These are phyloP conservation scores for Leucosticte australis DNA, from an alignment of 2,113 vertebrate genomes.

Conservation along the genomic window DNA sequence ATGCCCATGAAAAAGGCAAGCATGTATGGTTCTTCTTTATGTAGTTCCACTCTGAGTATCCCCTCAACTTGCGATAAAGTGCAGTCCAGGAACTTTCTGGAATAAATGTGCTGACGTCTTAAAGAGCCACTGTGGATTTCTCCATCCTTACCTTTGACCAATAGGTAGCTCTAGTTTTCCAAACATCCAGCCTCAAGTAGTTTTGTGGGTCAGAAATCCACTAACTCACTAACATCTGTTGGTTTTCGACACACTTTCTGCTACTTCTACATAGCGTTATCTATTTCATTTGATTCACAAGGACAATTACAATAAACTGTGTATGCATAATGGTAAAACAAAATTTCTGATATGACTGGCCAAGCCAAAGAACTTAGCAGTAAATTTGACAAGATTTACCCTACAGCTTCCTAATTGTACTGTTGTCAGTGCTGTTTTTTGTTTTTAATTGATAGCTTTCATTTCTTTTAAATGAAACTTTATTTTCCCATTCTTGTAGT, in stretches of 20 bases:
- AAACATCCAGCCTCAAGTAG: background rate
- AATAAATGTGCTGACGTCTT: background rate
- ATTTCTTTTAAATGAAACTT: background rate
- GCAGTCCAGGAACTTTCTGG: background rate
- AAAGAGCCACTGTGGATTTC: background rate
- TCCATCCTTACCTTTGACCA: background rate
- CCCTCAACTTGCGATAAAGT: background rate
- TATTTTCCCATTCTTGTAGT: background rate
- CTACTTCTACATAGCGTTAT: background rate
- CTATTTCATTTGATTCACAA: background rate
- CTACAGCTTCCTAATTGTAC: background rate
- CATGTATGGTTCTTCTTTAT: background rate
- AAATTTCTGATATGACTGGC: background rate
- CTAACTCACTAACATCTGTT: background rate
- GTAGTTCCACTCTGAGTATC: background rate
- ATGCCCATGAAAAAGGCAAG: background rate
- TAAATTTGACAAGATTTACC: background rate
- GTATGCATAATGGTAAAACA: background rate
- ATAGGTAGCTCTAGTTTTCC: background rate
- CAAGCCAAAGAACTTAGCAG: background rate
- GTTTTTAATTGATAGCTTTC: background rate
- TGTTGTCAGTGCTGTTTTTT: background rate
- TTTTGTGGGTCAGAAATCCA: background rate
- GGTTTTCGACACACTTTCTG: accelerated
- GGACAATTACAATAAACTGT: background rate